phyloP scores from a whole-genome alignment of 2,797 vertebrate genomes.

The Salmo trutta region DNA sequence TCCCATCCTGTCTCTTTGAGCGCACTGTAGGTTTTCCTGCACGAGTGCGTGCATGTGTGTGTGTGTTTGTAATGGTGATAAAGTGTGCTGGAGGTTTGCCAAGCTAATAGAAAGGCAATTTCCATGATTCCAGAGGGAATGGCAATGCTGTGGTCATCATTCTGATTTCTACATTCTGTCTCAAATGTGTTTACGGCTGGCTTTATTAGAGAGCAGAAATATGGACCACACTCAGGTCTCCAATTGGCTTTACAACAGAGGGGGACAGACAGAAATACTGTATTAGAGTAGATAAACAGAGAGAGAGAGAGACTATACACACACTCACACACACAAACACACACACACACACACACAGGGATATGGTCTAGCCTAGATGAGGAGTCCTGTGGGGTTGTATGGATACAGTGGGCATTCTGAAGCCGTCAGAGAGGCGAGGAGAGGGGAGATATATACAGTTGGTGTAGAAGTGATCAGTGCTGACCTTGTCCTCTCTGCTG shows the following conservation, averaged over 20 bases:
- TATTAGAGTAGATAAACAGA: neutral
- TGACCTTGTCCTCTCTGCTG: too few relatives aligned
- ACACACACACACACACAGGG: too few relatives aligned
- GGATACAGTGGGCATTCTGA: neutral
- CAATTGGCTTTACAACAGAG: constrained; percentile 16
- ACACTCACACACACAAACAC: too few relatives aligned
- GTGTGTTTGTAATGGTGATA: constrained; percentile 17
- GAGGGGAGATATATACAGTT: neutral
- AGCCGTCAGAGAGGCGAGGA: neutral
- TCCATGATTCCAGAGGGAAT: constrained; percentile 35
- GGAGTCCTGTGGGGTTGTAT: neutral
- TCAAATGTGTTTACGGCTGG: constrained; percentile 7
- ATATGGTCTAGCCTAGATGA: too few relatives aligned
- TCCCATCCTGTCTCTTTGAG: neutral
- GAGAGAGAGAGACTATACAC: neutral
- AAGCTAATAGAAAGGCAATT: constrained; percentile 21
- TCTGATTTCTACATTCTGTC: constrained; percentile 30
- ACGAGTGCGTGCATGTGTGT: neutral
- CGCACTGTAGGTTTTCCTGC: neutral
- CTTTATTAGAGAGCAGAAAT: constrained; percentile 23
- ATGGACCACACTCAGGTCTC: constrained; percentile 3
- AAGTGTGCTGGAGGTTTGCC: constrained; percentile 9
- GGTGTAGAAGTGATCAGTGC: neutral
- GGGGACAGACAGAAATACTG: too few relatives aligned
- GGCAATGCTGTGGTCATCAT: constrained; percentile 50